phyloP scores from a whole-genome alignment of 2,888 invertebrate genomes.

The Ceratothoa steindachneri region DNA sequence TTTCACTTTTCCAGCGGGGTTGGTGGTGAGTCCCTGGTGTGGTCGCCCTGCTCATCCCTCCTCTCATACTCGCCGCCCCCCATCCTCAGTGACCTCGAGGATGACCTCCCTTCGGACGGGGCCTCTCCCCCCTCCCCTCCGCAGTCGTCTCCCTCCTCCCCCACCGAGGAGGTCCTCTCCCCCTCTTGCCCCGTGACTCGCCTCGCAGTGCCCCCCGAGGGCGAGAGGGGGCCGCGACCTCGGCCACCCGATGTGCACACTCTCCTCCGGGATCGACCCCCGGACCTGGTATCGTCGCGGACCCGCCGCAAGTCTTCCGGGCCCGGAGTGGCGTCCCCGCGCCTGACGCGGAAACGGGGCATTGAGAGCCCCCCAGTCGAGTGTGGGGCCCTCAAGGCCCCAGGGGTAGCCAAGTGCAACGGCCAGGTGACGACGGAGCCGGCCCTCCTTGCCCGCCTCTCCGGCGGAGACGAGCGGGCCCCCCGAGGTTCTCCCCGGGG shows the following conservation, averaged over 20 bases:
- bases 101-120: background rate
- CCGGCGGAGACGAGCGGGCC: background rate
- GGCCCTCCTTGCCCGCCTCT: background rate
- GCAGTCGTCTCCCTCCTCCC: background rate
- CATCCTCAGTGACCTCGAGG: conserved; percentile 3
- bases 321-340: background rate
- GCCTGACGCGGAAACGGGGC: background rate
- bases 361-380: background rate
- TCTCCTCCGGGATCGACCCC: background rate
- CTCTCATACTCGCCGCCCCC: conserved; percentile 4
- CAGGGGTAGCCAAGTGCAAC: background rate
- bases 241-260: background rate
- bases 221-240: background rate
- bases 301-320: background rate
- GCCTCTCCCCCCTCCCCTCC: background rate
- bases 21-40: background rate
- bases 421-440: background rate
- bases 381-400: background rate
- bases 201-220: background rate
- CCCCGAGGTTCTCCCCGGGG: background rate
- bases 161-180: background rate
- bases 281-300: background rate
- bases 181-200: conserved; percentile 1
- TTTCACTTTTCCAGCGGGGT: background rate
- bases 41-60: conserved; percentile 3